Percentiles rank a stretch among this genome's conserved stretches.
Conservation (phyloP, 2,888 invertebrate species). For the Sphinx pinastri region DNA sequence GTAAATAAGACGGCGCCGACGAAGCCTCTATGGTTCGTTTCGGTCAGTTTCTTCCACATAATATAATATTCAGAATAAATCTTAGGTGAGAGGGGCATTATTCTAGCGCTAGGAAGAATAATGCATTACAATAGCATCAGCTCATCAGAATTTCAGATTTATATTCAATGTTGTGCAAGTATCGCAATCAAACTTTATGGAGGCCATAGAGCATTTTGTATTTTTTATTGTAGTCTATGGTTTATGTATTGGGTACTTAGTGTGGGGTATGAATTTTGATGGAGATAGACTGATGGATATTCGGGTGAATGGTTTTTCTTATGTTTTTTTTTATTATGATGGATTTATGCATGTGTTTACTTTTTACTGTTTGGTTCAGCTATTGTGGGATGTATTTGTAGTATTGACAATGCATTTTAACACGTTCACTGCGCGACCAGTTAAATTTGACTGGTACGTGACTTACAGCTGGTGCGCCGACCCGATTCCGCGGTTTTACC, state of each 20-base stretch:
- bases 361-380: neutral
- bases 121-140: slow-evolving; percentile 19
- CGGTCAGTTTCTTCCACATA: neutral
- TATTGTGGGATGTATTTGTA: neutral
- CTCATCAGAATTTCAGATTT: slow-evolving; percentile 22
- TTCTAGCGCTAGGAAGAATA: slow-evolving; percentile 18
- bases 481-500: no score
- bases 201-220: slow-evolving; percentile 8
- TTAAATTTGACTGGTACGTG: no score
- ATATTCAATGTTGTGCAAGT: slow-evolving; percentile 11
- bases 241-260: slow-evolving; percentile 29
- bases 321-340: slow-evolving; percentile 1
- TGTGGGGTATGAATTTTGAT: slow-evolving; percentile 37
- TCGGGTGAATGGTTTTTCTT: neutral
- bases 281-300: slow-evolving; percentile 20
- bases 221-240: slow-evolving; percentile 16
- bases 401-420: neutral
- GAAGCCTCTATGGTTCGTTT: neutral
- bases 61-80: neutral
- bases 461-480: no score
- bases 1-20: slow-evolving; percentile 7
- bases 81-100: neutral
- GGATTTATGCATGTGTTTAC: neutral
- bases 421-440: no score
- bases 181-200: slow-evolving; percentile 14